Base-by-base conservation (phyloP, 1,140 invertebrate genomes). In the Hylyphantes graminicola region DNA sequence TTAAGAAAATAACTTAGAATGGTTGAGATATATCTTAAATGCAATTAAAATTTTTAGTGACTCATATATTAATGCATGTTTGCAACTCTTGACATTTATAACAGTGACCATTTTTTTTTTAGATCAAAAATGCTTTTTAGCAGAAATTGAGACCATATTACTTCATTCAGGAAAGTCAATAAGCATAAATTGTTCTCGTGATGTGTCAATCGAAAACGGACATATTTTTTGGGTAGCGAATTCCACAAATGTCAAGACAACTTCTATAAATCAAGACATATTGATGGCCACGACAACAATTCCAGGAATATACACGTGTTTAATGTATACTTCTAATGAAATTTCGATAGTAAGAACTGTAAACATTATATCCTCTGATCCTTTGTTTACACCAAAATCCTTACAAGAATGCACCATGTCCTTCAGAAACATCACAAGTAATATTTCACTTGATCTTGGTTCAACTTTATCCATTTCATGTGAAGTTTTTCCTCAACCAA, bases 281-380 rank as follows among this genome's bases (percentile, higher is more conserved):
- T 17, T 73, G 2, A n/a, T 53, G 2, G 53, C 75, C 15, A 63
- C 82, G 17, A 48, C 64, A 8, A n/a, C 70, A 74, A 74, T 15
- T 13, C 57, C 68, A 55, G 84, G 84, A 19, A 15, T 80, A 7
- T 79, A 79, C 53, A 21, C 59, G 51, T 85, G 84, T 65, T 67
- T 85, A n/a, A 17, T 13, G 10, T 55, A 74, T 54, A 80, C 12
- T 10, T 54, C 55, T 61, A 13, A 17, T 4, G 17, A 64, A 21
- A 51, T 79, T 0, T 51, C 55, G 15, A 79, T 85, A 51, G 21
- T 72, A 35, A 79, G 51, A 65, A 70, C 76, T 55, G 75, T 85
- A 21, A 83, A 65, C n/a, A 48, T 83, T 8, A 5, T 17, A n/a
- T 50, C 10, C 17, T n/a, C 13, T 74, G 13, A 55, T 9, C 15